These are phyloP conservation scores for Ageneiosus marmoratus DNA, from an alignment of 2,113 vertebrate genomes.

Conservation along the genomic window DNA sequence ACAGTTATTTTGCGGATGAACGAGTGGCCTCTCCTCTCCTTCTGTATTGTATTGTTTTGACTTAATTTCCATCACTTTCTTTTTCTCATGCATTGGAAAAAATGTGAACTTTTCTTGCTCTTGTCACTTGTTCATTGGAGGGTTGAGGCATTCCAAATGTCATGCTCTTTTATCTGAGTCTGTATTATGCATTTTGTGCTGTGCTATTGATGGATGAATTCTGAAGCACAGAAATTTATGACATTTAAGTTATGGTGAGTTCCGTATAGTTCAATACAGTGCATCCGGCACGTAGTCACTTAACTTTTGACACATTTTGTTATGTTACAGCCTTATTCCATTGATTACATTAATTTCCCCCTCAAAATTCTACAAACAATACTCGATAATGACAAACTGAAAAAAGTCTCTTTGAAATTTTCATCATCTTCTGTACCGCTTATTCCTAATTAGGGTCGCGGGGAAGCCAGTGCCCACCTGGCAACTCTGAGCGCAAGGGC, in stretches of 20 bases:
- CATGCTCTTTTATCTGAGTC: conserved; percentile 38
- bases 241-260: neutral
- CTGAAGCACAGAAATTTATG: neutral
- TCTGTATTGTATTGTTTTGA: conserved; percentile 1
- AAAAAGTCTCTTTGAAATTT: too few species aligned
- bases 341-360: too few species aligned
- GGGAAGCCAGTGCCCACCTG: too few species aligned
- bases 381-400: too few species aligned
- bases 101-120: conserved; percentile 65
- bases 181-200: conserved; percentile 8
- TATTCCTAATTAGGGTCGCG: too few species aligned
- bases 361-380: too few species aligned
- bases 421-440: too few species aligned
- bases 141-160: conserved; percentile 48
- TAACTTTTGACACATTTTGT: neutral
- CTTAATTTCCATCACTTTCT: conserved; percentile 24
- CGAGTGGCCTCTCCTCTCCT: neutral
- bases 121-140: conserved; percentile 55
- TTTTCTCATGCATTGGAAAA: conserved; percentile 51
- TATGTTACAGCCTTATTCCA: too few species aligned
- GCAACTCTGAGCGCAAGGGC: too few species aligned
- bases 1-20: neutral
- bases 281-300: too few species aligned
- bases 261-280: neutral
- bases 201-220: neutral